These are phyloP conservation scores for Mesochorus sp. DNA, from an alignment of 2,888 invertebrate species.

Conservation along the genomic window DNA sequence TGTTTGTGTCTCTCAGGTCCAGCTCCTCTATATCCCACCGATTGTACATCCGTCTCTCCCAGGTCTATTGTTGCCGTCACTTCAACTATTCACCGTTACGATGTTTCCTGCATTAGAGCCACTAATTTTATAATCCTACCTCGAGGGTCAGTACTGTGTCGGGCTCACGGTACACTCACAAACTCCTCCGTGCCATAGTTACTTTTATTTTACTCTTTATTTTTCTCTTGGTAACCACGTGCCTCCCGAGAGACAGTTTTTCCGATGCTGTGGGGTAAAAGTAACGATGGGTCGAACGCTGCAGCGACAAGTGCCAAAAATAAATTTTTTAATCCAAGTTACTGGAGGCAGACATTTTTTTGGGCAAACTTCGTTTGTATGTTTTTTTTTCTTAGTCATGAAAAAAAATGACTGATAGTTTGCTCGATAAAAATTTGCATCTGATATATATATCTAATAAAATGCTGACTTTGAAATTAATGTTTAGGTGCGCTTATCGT, in stretches of 20 bases:
- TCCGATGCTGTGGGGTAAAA: no score
- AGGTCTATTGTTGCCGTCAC: slow-evolving; percentile 67
- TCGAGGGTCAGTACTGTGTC: slow-evolving; percentile 64
- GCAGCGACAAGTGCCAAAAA: neutral
- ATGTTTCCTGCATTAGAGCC: slow-evolving; percentile 72
- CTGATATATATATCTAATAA: no score
- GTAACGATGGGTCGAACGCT: neutral
- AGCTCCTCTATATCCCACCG: slow-evolving; percentile 1
- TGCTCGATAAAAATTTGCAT: no score
- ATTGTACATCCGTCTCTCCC: neutral
- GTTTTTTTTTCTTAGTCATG: no score
- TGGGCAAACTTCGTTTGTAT: no score
- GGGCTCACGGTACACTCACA: slow-evolving; percentile 24
- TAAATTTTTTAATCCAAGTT: neutral
- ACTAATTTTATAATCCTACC: slow-evolving; percentile 77
- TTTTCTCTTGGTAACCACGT: slow-evolving; percentile 3
- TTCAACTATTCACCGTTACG: slow-evolving; percentile 67
- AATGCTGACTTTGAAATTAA: no score
- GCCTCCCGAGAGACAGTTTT: no score
- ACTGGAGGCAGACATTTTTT: no score
- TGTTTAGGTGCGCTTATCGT: no score
- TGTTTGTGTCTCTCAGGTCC: slow-evolving; percentile 41
- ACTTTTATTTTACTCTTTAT: slow-evolving; percentile 9
- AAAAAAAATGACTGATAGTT: no score
- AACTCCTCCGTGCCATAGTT: neutral